These are phyloP conservation scores for Pelecanoides urinatrix DNA, from an alignment of 2,113 vertebrate genomes.

Conservation along the genomic window DNA sequence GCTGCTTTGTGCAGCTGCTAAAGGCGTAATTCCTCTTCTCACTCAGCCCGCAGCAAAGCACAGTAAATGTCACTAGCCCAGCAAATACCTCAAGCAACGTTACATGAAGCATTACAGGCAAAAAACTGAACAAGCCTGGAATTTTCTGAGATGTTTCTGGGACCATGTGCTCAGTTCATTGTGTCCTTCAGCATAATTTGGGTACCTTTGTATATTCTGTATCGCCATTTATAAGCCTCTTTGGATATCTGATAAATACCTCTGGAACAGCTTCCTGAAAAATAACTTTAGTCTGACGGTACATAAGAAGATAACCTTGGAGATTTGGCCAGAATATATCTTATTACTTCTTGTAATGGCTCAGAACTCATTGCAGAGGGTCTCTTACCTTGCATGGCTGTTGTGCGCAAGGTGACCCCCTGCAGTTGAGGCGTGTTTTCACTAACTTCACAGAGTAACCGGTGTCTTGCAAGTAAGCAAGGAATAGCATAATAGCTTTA, in stretches of 20 bases:
- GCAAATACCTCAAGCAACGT: accelerated
- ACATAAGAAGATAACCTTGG: background rate
- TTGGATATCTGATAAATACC: background rate
- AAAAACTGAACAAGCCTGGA: background rate
- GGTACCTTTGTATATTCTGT: background rate
- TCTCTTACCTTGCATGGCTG: no score
- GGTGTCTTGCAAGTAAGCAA: background rate
- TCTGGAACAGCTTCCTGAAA: background rate
- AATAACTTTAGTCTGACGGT: background rate
- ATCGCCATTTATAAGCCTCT: background rate
- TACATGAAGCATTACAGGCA: background rate
- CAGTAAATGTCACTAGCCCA: background rate
- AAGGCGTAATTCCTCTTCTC: background rate
- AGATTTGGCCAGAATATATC: background rate
- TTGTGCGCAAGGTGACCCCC: background rate
- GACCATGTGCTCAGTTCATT: accelerated
- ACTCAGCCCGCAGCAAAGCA: background rate
- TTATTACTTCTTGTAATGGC: accelerated
- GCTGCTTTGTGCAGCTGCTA: background rate
- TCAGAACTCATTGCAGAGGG: background rate
- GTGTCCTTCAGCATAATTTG: background rate
- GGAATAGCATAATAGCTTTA: background rate
- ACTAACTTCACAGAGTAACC: background rate
- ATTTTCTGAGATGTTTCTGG: background rate
- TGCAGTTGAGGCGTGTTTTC: background rate